Percentiles rank a stretch among this genome's conserved stretches.
Conservation (phyloP, 2,888 invertebrate genomes). For the Hipparchia semele region DNA sequence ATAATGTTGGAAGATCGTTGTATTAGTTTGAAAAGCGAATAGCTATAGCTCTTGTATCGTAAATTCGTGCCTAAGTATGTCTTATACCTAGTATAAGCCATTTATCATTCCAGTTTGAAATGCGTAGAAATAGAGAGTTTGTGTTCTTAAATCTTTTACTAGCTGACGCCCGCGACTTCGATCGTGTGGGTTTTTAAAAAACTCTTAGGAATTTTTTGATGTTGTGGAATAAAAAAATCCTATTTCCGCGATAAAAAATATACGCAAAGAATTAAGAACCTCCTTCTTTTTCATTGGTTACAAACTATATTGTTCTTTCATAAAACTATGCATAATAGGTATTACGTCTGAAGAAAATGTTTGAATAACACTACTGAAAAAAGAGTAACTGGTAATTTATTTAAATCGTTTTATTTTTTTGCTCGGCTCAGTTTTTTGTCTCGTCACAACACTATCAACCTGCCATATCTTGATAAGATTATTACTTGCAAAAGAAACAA, state of each 20-base stretch:
- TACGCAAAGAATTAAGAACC: no score
- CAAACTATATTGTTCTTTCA: neutral
- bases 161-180: no score
- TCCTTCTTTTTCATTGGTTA: no score
- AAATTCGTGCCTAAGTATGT: neutral
- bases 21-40: neutral
- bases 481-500: conserved; percentile 23
- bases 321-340: neutral
- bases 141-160: no score
- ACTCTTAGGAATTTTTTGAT: no score
- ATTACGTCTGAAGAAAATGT: neutral
- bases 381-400: conserved; percentile 2
- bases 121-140: no score
- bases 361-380: neutral
- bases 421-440: conserved; percentile 11
- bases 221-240: no score
- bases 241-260: no score
- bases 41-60: neutral
- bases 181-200: no score
- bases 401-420: conserved; percentile 8
- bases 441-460: conserved; percentile 17
- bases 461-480: conserved; percentile 22
- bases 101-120: no score
- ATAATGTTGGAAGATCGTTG: conserved; percentile 5
- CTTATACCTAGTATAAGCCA: no score